Evolutionary conservation across 2,797 vertebrate species (phyloP), one percentile per base, ranked within the genome.

Genomic region (Malurus leucopterus): DNA sequence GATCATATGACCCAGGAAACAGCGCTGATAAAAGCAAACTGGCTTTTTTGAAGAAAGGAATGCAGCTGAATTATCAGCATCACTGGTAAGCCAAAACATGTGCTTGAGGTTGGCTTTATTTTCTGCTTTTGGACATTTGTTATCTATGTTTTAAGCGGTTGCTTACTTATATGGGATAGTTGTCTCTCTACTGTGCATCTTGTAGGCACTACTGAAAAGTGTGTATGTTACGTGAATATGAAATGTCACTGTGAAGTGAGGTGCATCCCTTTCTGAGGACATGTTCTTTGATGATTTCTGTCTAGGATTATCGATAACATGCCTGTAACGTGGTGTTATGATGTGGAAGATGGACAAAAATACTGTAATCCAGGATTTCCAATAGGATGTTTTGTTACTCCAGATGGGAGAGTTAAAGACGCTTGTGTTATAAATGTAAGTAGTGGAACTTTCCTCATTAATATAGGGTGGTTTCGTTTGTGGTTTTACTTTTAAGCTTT

Each of bases 241-340:
- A 90, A 87, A 82, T 86, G n/a, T 69, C 53, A 41, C 2, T 62
- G 43, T 88, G 43, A 44, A 79, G 38, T 78, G 58, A 80, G 30
- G 23, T 64, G 23, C 30, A 50, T 65, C 81, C 43, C 27, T 76
- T 93, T 47, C 84, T 93, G 73, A 96, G 71, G 30, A 78, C 1
- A 0, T 88, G 84, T 92, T 88, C 67, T 88, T 72, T 84, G 80
- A 81, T 80, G 40, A 65, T 93, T 72, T 73, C 64, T 86, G 32
- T 72, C 75, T 90, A 99, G 98, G 98, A 98, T 99, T 86, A 96
- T 99, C 58, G 98, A 99, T 97, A 99, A 99, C 95, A 99, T 99
- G 98, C 99, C 98, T 4, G 98, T 99, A 80, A 98, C 98, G 0
- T 99, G 98, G 98, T 99, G 98, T 95, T 98, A 98, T 87, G 96